Evolutionary conservation across 2,113 vertebrate genomes (phyloP).

Genomic region (Dicerorhinus sumatrensis): DNA sequence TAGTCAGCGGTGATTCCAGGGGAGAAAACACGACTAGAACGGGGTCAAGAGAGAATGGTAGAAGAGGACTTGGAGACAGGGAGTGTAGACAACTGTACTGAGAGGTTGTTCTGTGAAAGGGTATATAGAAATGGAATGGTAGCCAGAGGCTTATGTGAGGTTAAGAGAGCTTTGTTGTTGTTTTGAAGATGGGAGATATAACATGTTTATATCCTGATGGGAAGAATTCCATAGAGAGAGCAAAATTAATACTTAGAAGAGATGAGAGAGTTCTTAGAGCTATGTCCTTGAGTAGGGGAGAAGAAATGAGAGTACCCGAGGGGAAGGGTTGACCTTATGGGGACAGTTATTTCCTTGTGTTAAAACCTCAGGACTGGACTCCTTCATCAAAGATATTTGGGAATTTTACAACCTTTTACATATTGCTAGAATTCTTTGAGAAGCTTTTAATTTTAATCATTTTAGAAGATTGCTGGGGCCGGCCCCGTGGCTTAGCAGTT

Average conservation of each 20-base stretch:
- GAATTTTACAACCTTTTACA: neutral
- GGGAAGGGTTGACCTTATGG: neutral
- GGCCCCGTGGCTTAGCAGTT: too few relatives aligned
- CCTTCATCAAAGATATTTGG: neutral
- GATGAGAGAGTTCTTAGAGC: neutral
- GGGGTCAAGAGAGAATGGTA: neutral
- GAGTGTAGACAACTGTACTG: neutral
- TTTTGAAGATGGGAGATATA: neutral
- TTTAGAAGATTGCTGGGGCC: neutral
- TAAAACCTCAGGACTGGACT: neutral
- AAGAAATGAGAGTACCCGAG: neutral
- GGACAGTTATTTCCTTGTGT: neutral
- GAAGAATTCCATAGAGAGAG: neutral
- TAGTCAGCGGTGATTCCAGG: neutral
- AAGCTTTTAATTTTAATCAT: neutral
- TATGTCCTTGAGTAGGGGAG: neutral
- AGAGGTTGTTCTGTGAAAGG: neutral
- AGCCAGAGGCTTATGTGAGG: neutral
- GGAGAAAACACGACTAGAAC: neutral
- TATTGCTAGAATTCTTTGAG: neutral
- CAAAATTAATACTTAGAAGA: neutral
- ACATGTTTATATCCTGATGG: neutral
- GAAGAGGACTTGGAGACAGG: neutral
- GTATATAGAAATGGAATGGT: neutral
- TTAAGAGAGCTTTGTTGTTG: neutral